Evolutionary conservation across 2,888 invertebrate genomes (phyloP), one percentile per base, ranked within the genome.

Genomic region (Platerodrilus igneus): DNA sequence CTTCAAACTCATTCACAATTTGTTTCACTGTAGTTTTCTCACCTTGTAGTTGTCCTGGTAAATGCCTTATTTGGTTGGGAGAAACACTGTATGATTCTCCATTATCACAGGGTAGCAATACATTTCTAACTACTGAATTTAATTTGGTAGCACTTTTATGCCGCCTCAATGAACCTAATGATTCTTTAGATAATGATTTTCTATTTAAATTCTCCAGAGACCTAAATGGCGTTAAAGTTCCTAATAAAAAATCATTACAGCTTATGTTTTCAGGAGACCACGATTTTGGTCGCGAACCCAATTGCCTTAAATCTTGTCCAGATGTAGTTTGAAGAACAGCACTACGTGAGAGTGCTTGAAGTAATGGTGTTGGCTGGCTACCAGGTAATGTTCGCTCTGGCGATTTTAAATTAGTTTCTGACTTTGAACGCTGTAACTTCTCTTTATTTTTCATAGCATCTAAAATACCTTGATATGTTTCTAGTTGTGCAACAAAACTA

Each of bases 401-500:
- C 29, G 81, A 79, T 67, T 89, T 88, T 37, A 90, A 68, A 68
- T 90, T 90, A 29, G 90, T 92, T 68, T 92, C 92, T 43, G 93
- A 94, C 71, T 93, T 92, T 39, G 92, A 91, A 50, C 93, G 77
- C 71, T 90, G 94, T 54, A 92, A 71, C 67, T 86, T 91, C 63
- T 93, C 91, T 58, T 90, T 86, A 63, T 94, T 93, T 67, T 92
- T 91, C 85, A 93, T 94, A 8, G 97, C 97, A 63, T 90, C 91
- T 53, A 97, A 74, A 61, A 95, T 95, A 23, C 62, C 96, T 70
- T 93, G 86, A 68, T 97, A 99, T 7, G 90, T 95, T 70, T 92
- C 90, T 55, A 99, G 74, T 68, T 99, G 97, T 56, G 83, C 78
- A 56, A 94, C 76, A 72, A 99, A 99, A 60, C 90, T 94, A 33